These are phyloP conservation scores for Phthorimaea operculella DNA, from an alignment of 1,140 invertebrate genomes.

Conservation along the genomic window DNA sequence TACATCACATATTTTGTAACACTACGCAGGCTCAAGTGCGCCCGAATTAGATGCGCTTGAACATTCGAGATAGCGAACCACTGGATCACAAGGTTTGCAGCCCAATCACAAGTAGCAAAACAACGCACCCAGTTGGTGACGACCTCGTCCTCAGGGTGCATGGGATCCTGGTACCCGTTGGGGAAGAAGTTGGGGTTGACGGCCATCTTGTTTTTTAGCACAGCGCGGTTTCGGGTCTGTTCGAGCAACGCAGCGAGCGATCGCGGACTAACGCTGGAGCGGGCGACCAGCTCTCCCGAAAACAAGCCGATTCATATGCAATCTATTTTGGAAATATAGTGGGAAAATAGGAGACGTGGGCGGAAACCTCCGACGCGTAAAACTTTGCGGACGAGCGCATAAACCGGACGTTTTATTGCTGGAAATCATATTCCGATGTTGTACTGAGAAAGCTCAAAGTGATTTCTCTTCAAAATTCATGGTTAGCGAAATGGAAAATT, in stretches of 20 bases:
- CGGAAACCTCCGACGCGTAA: conserved; percentile 39
- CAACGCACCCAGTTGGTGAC: conserved; percentile 61
- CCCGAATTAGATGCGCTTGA: conserved; percentile 37
- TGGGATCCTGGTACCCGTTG: conserved; percentile 62
- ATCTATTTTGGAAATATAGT: conserved; percentile 66
- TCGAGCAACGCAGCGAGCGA: conserved; percentile 40
- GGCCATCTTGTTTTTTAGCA: conserved; percentile 43
- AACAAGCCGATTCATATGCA: conserved; percentile 61
- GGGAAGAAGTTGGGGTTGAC: conserved; percentile 62
- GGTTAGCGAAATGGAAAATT: too few relatives aligned
- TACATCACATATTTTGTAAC: conserved; percentile 54
- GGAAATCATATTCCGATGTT: neutral
- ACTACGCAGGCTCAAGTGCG: conserved; percentile 34
- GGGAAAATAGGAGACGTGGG: conserved; percentile 54
- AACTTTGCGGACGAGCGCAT: conserved; percentile 36
- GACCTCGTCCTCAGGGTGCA: conserved; percentile 59
- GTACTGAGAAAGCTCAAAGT: too few relatives aligned
- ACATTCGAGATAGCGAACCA: conserved; percentile 17
- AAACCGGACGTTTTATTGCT: neutral
- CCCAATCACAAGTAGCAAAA: conserved; percentile 7
- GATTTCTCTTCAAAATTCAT: too few relatives aligned
- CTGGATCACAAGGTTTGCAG: conserved; percentile 5
- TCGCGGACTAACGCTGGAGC: conserved; percentile 59
- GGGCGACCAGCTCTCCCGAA: conserved; percentile 49
- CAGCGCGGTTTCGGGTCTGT: conserved; percentile 42